Conservation (phyloP, 37 sponge, comb jelly and placozoan species). For the Lycopodina hypogea region DNA sequence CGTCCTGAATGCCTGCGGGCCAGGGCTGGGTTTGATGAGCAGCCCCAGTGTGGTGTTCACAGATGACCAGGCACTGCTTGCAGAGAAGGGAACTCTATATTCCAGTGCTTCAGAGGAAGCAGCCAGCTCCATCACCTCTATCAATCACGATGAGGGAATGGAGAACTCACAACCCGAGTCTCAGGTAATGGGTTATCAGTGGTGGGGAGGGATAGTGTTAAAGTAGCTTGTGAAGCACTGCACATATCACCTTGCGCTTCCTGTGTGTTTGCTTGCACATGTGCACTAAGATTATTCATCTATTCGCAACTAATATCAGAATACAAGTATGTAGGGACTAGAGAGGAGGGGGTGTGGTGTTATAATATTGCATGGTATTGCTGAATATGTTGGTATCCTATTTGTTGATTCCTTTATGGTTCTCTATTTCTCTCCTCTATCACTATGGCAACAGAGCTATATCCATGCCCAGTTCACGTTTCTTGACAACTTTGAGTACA, state of each 20-base stretch:
- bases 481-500: constrained; percentile 60
- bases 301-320: too few relatives aligned
- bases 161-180: constrained; percentile 58
- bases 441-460: constrained; percentile 1
- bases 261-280: too few relatives aligned
- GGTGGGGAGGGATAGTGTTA: too few relatives aligned
- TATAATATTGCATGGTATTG: too few relatives aligned
- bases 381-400: too few relatives aligned
- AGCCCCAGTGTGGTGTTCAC: constrained; percentile 70
- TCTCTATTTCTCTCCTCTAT: too few relatives aligned
- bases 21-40: constrained; percentile 46
- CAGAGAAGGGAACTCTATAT: constrained; percentile 29
- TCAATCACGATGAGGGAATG: constrained; percentile 22
- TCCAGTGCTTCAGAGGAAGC: constrained; percentile 47
- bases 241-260: too few relatives aligned
- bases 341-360: too few relatives aligned
- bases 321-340: too few relatives aligned
- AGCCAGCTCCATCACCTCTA: constrained; percentile 26
- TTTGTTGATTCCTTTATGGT: too few relatives aligned
- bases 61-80: constrained; percentile 51
- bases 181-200: constrained; percentile 6
- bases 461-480: constrained; percentile 59
- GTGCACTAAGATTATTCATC: too few relatives aligned
- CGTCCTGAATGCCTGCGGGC: constrained; percentile 69
- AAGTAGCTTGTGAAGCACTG: too few relatives aligned